Percentiles rank a stretch among this genome's conserved stretches.
phyloP scores from a whole-genome alignment of 2,113 vertebrate genomes.

The Talpa occidentalis region DNA sequence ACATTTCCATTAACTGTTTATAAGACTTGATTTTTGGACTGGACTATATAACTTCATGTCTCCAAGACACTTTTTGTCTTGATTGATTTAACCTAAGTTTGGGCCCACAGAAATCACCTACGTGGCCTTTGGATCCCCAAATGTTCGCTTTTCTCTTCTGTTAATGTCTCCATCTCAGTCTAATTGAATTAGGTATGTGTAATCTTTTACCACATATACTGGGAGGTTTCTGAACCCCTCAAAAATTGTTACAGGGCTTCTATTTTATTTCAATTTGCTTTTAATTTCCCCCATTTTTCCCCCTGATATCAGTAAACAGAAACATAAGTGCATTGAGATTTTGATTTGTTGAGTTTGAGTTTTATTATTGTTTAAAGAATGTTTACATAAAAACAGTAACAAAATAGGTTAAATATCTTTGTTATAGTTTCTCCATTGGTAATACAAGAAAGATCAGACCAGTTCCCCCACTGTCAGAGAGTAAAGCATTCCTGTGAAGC shows the following conservation, averaged over 20 bases:
- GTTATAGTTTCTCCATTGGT: neutral
- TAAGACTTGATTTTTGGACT: neutral
- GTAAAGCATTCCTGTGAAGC: neutral
- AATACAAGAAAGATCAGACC: neutral
- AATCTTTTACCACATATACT: neutral
- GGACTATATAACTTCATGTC: neutral
- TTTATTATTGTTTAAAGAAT: neutral
- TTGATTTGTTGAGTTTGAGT: neutral
- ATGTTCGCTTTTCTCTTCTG: neutral
- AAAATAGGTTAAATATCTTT: neutral
- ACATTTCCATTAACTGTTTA: neutral
- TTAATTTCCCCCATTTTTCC: neutral
- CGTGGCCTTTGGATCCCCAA: neutral
- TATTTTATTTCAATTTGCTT: neutral
- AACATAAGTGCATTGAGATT: neutral
- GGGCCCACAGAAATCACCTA: neutral
- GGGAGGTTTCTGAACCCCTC: neutral
- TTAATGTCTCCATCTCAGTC: neutral
- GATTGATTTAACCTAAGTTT: neutral
- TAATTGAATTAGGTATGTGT: neutral
- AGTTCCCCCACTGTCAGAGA: neutral
- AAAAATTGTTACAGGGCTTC: neutral
- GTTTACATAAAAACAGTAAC: neutral
- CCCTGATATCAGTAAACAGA: neutral
- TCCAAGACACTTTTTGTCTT: neutral